Evolutionary conservation across 2,113 vertebrate species (phyloP).

Genomic region (Hyperopisus bebe): DNA sequence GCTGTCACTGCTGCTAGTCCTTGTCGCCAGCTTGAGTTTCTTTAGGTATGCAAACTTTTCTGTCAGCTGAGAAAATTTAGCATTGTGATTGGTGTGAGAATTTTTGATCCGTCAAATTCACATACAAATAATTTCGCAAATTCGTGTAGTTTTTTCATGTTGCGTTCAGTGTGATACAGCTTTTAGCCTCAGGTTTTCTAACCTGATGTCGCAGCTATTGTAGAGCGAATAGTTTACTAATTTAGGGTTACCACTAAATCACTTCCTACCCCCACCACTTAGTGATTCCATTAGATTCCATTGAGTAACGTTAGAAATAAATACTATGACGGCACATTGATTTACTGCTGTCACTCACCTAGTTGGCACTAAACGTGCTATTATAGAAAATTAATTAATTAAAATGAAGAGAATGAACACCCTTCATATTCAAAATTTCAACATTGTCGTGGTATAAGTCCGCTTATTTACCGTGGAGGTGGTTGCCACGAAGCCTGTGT

Average conservation of each 20-base stretch:
- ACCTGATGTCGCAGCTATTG: not conserved
- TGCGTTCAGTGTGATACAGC: not conserved
- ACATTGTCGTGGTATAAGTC: not conserved
- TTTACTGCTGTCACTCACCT: not conserved
- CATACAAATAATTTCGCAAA: not conserved
- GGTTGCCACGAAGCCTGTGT: conserved; percentile 11
- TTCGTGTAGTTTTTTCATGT: not conserved
- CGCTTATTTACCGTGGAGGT: conserved; percentile 42
- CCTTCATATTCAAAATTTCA: not conserved
- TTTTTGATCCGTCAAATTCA: not conserved
- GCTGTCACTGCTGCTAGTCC: not conserved
- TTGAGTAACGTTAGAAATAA: not conserved
- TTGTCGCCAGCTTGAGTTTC: not conserved
- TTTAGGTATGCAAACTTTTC: not conserved
- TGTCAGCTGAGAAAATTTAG: not conserved
- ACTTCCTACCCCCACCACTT: not conserved
- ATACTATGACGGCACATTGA: not conserved
- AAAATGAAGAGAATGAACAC: not conserved
- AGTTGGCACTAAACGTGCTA: not conserved
- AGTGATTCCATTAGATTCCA: not conserved
- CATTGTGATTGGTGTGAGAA: not conserved
- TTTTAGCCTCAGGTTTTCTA: not conserved
- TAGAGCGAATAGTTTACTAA: not conserved
- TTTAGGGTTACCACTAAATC: not conserved
- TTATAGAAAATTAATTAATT: not conserved